Percentiles rank a stretch among this genome's conserved stretches.
Evolutionary conservation across 2,888 invertebrate species (phyloP).

Genomic region (Thera britannica): DNA sequence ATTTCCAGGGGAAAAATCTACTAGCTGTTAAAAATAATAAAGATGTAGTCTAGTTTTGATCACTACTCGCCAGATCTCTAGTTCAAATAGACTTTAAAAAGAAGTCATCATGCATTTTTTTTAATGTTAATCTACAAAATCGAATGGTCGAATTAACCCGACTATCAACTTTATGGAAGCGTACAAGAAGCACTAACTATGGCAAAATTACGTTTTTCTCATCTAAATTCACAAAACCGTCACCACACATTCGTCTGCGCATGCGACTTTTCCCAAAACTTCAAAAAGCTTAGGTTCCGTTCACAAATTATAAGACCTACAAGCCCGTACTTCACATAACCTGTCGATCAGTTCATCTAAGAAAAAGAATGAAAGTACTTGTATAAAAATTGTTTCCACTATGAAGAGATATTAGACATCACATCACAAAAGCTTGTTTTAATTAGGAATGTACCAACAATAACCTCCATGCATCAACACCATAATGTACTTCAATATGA

Average conservation of each 20-base stretch:
- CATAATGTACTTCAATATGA: not conserved
- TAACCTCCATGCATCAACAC: constrained; percentile 31
- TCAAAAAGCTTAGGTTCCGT: constrained; percentile 38
- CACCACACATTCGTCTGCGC: constrained; percentile 72
- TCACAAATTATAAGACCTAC: constrained; percentile 48
- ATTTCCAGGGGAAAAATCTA: not conserved
- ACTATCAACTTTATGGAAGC: constrained; percentile 74
- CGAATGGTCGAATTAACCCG: constrained; percentile 66
- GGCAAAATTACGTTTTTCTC: constrained; percentile 66
- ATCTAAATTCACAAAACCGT: constrained; percentile 71
- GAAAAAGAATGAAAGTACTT: constrained; percentile 37
- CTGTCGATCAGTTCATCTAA: constrained; percentile 38
- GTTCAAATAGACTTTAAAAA: constrained; percentile 50
- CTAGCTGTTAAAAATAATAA: constrained; percentile 11
- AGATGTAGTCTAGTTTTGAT: constrained; percentile 45
- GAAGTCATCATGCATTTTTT: constrained; percentile 67
- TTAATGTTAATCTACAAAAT: constrained; percentile 63
- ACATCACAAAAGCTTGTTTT: constrained; percentile 82
- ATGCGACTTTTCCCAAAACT: constrained; percentile 68
- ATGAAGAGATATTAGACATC: constrained; percentile 64
- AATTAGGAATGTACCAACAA: constrained; percentile 76
- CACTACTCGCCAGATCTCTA: constrained; percentile 48
- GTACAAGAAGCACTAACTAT: constrained; percentile 76
- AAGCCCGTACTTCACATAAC: constrained; percentile 53
- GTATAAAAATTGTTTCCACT: constrained; percentile 35